Evolutionary conservation across 2,113 vertebrate species (phyloP), one percentile per base, ranked within the genome.

Genomic region (Gambusia affinis): DNA sequence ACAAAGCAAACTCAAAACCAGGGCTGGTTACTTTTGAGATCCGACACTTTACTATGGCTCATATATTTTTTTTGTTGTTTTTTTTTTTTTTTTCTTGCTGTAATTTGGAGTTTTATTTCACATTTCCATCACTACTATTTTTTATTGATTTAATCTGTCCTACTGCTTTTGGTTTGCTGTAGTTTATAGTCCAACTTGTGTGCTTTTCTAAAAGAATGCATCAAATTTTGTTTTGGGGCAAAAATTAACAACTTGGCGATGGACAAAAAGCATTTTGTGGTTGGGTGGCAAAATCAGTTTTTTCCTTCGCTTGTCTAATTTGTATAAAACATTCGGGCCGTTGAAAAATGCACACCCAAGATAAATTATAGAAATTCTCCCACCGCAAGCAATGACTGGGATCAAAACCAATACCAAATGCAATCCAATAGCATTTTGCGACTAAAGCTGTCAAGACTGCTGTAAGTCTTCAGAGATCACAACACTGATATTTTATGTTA

Each of bases 201-300:
- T 47, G 44, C 15, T 47, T 47, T 47, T 22, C 4, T 19, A 19
- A 1, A 19, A 6, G 17, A 19, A 47, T 47, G 17, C 14, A 19
- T 17, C 17, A 47, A 47, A 17, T 19, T 47, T 47, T 47, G 19
- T 6, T 19, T 17, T 19, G 17, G 14, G 44, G 44, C 44, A 47
- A 4, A 19, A 47, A 22, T 7, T 10, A 24, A 8, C 51, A 57
- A 11, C 33, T 12, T 14, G 17, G 30, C 33, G 15, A 42, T 66
- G 24, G 35, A 66, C 35, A 66, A 27, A 24, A n/a, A n/a, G 10
- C 7, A 22, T 63, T 31, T 19, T 10, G 29, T 63, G 60, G 70
- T 73, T 72, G 44, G 72, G 57, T 78, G 67, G 64, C 57, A 39
- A 37, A 71, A 71, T 19, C 44, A 6, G 4, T 67, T 12, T 35